Evolutionary conservation across 1,140 invertebrate species (phyloP), one percentile per base, ranked within the genome.

Genomic region (Drosophila micromelanica): DNA sequence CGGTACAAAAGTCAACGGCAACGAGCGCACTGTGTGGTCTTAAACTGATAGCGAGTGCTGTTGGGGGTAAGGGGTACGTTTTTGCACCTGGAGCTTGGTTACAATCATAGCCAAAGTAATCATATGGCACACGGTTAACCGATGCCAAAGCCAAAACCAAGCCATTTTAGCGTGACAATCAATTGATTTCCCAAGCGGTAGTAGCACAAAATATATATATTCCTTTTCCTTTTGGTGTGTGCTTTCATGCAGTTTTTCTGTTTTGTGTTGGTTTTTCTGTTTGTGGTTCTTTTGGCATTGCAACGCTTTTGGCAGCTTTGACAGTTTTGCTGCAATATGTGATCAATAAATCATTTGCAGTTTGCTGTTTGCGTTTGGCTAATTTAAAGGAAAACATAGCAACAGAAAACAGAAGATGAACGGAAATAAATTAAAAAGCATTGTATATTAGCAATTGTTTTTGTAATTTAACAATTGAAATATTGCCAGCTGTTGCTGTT

Each of bases 161-260:
- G 67, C 62, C 63, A 89, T 89, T 89, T 89, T 56, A 80, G 84
- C 84, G 85, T 67, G 76, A 84, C 84, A 84, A 89, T 89, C 84
- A 84, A 89, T 80, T 89, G 84, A 89, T 89, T 89, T 89, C 84
- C 84, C 84, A 73, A 68, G 84, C 55, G 84, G 68, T 70, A 56
- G 71, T 43, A 49, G 9, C 32, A 35, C 7, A 1, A 35, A 35
- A 35, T 9, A 40, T 40, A 56, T 49, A 55, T 75, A 80, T 70
- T 64, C 45, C 38, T 15, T 51, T 45, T 17, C 5, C 37, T 52
- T 62, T 52, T 61, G 2, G 32, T 0, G 2, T 27, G 27, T 27
- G 27, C 27, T 27, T 67, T 27, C 11, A 7, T 37, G 11, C 32
- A 38, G 5, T 42, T 30, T 63, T 20, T 45, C 63, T 40, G 37